Percentiles rank a stretch among this genome's conserved stretches.
Conservation (phyloP, 2,888 invertebrate genomes). For the Hetaerina titia region DNA sequence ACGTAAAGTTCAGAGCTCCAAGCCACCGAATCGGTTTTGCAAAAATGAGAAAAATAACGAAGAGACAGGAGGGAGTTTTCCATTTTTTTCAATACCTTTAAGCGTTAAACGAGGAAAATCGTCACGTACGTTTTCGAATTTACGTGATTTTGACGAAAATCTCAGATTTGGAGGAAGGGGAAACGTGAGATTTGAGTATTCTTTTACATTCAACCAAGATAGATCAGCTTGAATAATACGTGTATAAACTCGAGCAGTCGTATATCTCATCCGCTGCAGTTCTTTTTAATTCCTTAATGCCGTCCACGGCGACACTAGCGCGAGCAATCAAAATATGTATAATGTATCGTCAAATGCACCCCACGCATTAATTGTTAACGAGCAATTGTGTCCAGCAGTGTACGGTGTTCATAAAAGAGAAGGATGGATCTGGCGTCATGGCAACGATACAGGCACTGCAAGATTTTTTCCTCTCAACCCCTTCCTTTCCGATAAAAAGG, state of each 20-base stretch:
- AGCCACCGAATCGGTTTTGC: not conserved
- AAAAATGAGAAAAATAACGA: not conserved
- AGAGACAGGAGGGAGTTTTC: not conserved
- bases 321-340: not conserved
- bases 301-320: too few species aligned
- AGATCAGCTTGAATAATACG: not conserved
- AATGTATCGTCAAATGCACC: not conserved
- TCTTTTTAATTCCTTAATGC: not conserved
- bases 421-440: too few species aligned
- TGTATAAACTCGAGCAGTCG: not conserved
- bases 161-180: not conserved
- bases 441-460: not conserved
- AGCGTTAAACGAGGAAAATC: slow-evolving; percentile 46
- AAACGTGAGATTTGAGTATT: not conserved
- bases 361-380: not conserved
- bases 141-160: slow-evolving; percentile 33
- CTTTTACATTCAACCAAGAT: not conserved
- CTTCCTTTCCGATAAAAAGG: not conserved
- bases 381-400: not conserved
- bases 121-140: slow-evolving; percentile 11
- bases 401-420: not conserved
- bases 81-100: not conserved
- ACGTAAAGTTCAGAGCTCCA: not conserved
- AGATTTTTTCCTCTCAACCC: not conserved
- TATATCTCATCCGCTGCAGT: not conserved